Evolutionary conservation across 1,140 invertebrate species (phyloP), one percentile per base, ranked within the genome.

Genomic region (Drosophila hydei): DNA sequence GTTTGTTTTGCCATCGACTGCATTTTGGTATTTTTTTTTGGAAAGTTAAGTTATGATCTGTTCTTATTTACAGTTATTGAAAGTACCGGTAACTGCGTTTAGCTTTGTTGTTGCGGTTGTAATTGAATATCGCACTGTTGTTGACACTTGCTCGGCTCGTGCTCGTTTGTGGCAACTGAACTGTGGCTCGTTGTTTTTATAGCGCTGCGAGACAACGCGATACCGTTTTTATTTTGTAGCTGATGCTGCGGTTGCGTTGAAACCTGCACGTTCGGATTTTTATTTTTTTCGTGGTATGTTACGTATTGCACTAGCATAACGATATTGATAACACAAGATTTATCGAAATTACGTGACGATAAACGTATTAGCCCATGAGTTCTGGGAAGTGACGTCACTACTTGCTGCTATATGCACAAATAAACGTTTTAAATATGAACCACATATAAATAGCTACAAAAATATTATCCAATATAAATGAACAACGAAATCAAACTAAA

Each of bases 1-100:
- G 79, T 58, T 67, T 88, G 83, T 69, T 80, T 83, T 40, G 75
- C 62, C 65, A 88, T 61, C 48, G 83, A 88, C 60, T 88, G 84
- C 83, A 88, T 87, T 73, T 73, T 79, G 64, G 6, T 38, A 16
- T 45, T 45, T 12, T 45, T 1, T 45, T 45, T 45, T 60, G 59
- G 9, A 50, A 48, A 11, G 33, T 42, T 9, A 51, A 60, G 19
- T 36, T 59, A 21, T 47, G 4, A 21, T 18, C 48, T 8, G 19
- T 45, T 68, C 47, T 52, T 51, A 12, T 38, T 40, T 67, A 14
- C 51, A 56, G 40, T 48, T 56, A 6, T 36, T 55, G 11, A n/a
- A 43, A 48, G 21, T 47, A 68, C 55, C 55, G 50, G 50, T 55
- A 69, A 30, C n/a, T 61, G 33, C 12, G 18, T 65, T 27, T 38